Evolutionary conservation across 2,797 vertebrate genomes (phyloP), one percentile per base, ranked within the genome.

Genomic region (Sylvia borin): DNA sequence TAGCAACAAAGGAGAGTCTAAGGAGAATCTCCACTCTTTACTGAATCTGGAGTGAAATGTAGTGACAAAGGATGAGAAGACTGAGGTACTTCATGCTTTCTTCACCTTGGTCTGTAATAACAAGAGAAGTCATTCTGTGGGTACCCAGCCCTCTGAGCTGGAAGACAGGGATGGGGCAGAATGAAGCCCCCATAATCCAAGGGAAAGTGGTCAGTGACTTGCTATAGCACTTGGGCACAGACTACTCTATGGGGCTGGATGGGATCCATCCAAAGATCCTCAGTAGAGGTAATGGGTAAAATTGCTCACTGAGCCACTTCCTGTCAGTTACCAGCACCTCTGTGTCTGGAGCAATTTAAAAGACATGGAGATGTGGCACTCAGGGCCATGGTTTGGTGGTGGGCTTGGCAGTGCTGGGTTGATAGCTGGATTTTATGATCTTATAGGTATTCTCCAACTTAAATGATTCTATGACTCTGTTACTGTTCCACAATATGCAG

Each of bases 351-450:
- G 21, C 21, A 20, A 43, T 50, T 70, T n/a, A 45, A 45, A 45
- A 74, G 12, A 54, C 0, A 0, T 2, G 11, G 40, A 77, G 19
- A 64, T n/a, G 17, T 38, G 36, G 11, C 2, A 3, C 3, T 36
- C 7, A 10, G 12, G 21, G 26, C 47, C 16, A 26, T 8, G 9
- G 16, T 38, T 68, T 60, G 74, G 21, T 42, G 26, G 17, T 64
- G 7, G 26, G 50, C 17, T 50, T 42, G n/a, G 16, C 24, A 72
- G 19, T 12, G 10, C 19, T 42, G 32, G 10, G 11, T 21, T 73
- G 13, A 57, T 4, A 7, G 40, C 1, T 65, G 19, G 11, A 77
- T 3, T 50, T 1, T 0, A 48, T 62, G 26, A 58, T 19, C n/a
- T 60, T 54, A 25, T 2, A 21, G 13, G 15, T 61, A 25, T 81